Conservation (phyloP, 2,888 invertebrate species). For the Sinhomidia bicolor region DNA sequence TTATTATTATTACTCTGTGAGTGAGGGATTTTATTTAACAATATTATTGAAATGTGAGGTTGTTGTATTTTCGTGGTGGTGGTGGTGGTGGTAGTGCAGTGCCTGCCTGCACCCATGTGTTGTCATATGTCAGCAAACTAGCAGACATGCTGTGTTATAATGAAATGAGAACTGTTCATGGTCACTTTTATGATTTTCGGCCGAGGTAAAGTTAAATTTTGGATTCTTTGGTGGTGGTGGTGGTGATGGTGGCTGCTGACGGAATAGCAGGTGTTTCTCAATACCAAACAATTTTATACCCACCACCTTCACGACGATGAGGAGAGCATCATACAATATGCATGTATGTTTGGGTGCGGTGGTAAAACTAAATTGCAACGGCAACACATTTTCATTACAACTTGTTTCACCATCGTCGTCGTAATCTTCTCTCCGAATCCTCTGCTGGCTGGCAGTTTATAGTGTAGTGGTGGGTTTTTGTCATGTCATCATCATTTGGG, state of each 20-base stretch:
- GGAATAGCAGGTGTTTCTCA: conserved; percentile 60
- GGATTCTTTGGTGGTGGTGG: conserved; percentile 7
- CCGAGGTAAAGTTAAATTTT: conserved; percentile 4
- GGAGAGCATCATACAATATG: background rate
- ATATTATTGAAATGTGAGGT: conserved; percentile 24
- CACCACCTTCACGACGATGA: conserved; percentile 1
- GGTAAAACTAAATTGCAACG: conserved; percentile 35
- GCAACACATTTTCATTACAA: conserved; percentile 37
- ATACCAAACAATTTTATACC: conserved; percentile 19
- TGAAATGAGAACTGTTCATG: conserved; percentile 67
- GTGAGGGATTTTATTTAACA: too few species aligned
- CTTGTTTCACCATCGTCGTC: conserved; percentile 31
- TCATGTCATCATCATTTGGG: background rate
- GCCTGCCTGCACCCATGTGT: conserved; percentile 54
- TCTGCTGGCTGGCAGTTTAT: background rate
- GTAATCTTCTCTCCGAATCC: background rate
- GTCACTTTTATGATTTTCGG: conserved; percentile 65
- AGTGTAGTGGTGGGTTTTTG: too few species aligned
- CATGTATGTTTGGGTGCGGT: conserved; percentile 1
- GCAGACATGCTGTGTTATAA: conserved; percentile 55
- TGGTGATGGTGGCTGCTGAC: background rate
- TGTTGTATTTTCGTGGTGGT: background rate
- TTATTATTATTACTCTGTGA: too few species aligned
- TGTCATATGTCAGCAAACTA: conserved; percentile 53
- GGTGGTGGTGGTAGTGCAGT: background rate